Conservation (phyloP, 2,797 vertebrate genomes). For the Scomberomorus guttatus region DNA sequence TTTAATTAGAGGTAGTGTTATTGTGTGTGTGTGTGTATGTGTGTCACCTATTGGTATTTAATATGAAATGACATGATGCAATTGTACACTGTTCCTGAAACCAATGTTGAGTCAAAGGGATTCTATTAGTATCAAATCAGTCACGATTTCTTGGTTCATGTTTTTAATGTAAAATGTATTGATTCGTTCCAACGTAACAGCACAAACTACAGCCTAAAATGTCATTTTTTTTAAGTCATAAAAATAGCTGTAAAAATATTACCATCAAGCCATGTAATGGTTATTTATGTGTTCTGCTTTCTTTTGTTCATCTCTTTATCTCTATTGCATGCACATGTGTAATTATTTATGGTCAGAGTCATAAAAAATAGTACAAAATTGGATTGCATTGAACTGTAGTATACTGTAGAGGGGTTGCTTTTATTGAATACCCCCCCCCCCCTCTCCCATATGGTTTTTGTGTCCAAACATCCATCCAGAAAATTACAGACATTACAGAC, state of each 20-base stretch:
- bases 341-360: neutral
- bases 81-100: neutral
- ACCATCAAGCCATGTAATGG: neutral
- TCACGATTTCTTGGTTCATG: neutral
- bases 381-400: neutral
- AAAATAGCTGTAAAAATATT: neutral
- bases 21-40: no score
- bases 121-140: constrained; percentile 22
- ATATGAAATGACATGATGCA: constrained; percentile 4
- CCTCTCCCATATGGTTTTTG: constrained; percentile 43
- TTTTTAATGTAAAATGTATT: neutral
- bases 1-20: neutral
- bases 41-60: constrained; percentile 17
- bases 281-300: neutral
- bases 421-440: constrained; percentile 5
- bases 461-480: constrained; percentile 56
- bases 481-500: no score
- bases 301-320: neutral
- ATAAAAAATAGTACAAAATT: neutral
- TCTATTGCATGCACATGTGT: neutral
- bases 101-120: neutral
- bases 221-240: neutral
- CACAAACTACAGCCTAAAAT: no score
- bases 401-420: neutral
- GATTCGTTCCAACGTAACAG: neutral